These are phyloP conservation scores for Nasonia giraulti DNA, from an alignment of 1,140 invertebrate species.

Conservation along the genomic window DNA sequence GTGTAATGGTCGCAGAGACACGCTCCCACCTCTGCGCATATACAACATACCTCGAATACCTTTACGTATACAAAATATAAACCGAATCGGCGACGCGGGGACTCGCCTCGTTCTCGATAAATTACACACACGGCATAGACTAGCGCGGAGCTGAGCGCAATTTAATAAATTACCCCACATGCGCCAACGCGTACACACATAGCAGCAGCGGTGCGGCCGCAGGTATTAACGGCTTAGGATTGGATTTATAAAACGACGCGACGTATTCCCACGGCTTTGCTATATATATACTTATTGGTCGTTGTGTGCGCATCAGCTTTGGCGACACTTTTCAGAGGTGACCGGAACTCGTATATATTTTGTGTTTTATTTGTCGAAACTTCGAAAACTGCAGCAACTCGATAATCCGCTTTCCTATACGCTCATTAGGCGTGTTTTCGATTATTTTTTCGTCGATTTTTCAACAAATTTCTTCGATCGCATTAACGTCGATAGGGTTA, in stretches of 20 bases:
- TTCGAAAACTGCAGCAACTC: too few species aligned
- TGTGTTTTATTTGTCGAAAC: too few species aligned
- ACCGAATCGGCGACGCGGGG: neutral
- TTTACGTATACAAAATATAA: neutral
- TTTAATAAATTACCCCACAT: slow-evolving; percentile 4
- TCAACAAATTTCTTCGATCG: neutral
- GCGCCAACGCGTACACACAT: neutral
- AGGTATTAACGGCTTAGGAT: slow-evolving; percentile 11
- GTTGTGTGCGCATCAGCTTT: neutral
- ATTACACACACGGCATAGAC: neutral
- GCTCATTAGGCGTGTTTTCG: neutral
- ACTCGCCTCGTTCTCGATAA: slow-evolving; percentile 3
- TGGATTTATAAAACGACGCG: slow-evolving; percentile 11
- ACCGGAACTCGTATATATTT: neutral
- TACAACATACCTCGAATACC: neutral
- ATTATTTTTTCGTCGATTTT: neutral
- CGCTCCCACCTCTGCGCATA: neutral
- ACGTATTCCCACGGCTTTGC: neutral
- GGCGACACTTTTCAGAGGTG: neutral
- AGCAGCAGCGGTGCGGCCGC: neutral
- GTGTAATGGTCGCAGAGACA: neutral
- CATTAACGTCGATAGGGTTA: neutral
- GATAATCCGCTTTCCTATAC: too few species aligned
- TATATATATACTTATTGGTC: neutral
- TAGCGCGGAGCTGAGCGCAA: neutral